These are phyloP conservation scores for Saturnia pavonia DNA, from an alignment of 2,888 invertebrate genomes.

Conservation along the genomic window DNA sequence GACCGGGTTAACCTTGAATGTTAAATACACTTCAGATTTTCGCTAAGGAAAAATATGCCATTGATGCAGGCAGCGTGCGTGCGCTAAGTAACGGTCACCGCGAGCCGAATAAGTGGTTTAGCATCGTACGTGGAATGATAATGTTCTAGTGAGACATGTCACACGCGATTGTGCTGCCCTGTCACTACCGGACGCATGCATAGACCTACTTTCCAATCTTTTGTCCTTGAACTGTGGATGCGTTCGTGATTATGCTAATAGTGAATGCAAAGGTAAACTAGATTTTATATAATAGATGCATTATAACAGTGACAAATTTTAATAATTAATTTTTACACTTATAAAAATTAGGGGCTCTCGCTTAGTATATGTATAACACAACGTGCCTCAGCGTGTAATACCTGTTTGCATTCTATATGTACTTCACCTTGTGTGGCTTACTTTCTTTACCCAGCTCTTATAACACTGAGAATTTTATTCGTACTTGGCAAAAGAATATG, in stretches of 20 bases:
- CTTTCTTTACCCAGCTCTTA: background rate
- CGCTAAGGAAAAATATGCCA: slow-evolving; percentile 78
- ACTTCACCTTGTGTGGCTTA: background rate
- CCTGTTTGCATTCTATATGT: background rate
- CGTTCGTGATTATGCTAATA: slow-evolving; percentile 4
- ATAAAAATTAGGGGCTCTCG: background rate
- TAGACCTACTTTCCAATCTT: slow-evolving; percentile 69
- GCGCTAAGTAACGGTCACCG: slow-evolving; percentile 75
- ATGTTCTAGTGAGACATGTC: slow-evolving; percentile 70
- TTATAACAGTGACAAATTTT: background rate
- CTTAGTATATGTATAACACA: background rate
- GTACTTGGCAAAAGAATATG: slow-evolving; percentile 50
- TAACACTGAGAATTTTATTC: background rate
- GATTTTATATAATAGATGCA: background rate
- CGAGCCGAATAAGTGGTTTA: slow-evolving; percentile 79
- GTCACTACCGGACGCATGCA: slow-evolving; percentile 58
- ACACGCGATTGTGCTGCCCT: slow-evolving; percentile 65
- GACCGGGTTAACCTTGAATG: slow-evolving; percentile 81
- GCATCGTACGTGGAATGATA: slow-evolving; percentile 77
- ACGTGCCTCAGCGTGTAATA: background rate
- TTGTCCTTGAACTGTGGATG: slow-evolving; percentile 58
- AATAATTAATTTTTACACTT: background rate
- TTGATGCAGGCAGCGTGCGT: slow-evolving; percentile 78
- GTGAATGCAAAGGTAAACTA: slow-evolving; percentile 5
- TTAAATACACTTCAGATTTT: slow-evolving; percentile 75